Conservation (phyloP, 2,113 vertebrate species). For the Panurus biarmicus region DNA sequence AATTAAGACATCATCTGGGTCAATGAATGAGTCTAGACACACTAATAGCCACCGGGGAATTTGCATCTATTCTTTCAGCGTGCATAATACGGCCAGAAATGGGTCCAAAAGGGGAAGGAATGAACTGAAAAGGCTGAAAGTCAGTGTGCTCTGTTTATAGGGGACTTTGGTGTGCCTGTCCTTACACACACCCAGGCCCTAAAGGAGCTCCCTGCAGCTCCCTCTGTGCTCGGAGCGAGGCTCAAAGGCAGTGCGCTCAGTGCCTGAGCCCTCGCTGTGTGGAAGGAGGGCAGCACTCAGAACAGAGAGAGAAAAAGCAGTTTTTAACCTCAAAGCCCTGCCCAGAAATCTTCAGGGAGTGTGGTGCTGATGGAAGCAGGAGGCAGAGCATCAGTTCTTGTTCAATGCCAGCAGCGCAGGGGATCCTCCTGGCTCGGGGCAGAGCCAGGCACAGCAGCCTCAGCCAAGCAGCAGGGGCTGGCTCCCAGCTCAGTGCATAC, state of each 20-base stretch:
- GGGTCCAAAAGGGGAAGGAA: slow-evolving; percentile 13
- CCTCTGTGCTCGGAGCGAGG: neutral
- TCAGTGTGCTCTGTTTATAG: neutral
- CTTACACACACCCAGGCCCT: neutral
- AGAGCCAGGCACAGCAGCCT: neutral
- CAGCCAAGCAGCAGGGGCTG: neutral
- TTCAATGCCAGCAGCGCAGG: neutral
- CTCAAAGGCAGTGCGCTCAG: neutral
- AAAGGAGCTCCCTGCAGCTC: neutral
- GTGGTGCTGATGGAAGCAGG: neutral
- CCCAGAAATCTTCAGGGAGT: neutral
- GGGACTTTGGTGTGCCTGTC: neutral
- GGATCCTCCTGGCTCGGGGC: neutral
- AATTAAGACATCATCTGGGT: slow-evolving; percentile 50
- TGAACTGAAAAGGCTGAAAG: neutral
- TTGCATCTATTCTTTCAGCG: neutral
- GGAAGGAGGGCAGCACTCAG: neutral
- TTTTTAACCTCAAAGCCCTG: neutral
- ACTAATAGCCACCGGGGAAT: slow-evolving; percentile 18
- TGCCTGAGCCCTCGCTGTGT: neutral
- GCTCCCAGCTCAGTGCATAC: neutral
- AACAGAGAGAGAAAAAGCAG: neutral
- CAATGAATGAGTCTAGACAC: slow-evolving; percentile 55
- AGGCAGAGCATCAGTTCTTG: neutral
- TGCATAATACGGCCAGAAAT: neutral